Evolutionary conservation across 2,113 vertebrate species (phyloP).

Genomic region (Cromileptes altivelis): DNA sequence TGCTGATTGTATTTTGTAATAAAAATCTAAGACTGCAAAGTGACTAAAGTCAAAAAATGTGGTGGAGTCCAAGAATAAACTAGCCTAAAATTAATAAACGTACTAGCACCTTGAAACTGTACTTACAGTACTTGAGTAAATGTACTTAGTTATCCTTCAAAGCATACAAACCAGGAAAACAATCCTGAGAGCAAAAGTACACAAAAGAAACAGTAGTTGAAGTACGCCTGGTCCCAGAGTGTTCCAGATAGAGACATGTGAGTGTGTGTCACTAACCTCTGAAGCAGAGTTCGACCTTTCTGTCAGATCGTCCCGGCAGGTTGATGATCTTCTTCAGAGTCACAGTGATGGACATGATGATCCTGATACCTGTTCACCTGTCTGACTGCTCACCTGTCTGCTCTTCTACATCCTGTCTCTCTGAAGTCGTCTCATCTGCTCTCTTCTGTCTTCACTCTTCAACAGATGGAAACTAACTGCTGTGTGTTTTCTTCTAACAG

Average conservation of each 20-base stretch:
- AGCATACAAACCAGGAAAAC: neutral
- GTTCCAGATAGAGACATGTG: neutral
- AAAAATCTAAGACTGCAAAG: too few relatives aligned
- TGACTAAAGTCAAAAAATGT: too few relatives aligned
- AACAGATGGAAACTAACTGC: conserved; percentile 23
- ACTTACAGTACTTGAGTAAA: neutral
- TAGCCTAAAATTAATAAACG: too few relatives aligned
- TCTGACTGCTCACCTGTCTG: neutral
- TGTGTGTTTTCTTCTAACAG: conserved; percentile 4
- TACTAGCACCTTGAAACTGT: too few relatives aligned
- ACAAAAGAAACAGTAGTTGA: neutral
- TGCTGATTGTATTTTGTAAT: too few relatives aligned
- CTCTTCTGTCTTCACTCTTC: neutral
- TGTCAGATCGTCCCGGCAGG: conserved; percentile 88
- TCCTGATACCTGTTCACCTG: too few relatives aligned
- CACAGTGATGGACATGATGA: conserved; percentile 89
- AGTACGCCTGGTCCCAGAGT: neutral
- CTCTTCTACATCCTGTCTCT: conserved; percentile 10
- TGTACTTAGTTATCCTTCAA: neutral
- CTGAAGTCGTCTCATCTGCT: neutral
- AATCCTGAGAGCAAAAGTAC: neutral
- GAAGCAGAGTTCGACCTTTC: conserved; percentile 90
- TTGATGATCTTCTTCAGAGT: conserved; percentile 85
- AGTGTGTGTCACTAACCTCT: conserved; percentile 83
- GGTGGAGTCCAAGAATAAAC: too few relatives aligned